Conservation (phyloP, 2,888 invertebrate species). For the Callyntrura guangdongensis region DNA sequence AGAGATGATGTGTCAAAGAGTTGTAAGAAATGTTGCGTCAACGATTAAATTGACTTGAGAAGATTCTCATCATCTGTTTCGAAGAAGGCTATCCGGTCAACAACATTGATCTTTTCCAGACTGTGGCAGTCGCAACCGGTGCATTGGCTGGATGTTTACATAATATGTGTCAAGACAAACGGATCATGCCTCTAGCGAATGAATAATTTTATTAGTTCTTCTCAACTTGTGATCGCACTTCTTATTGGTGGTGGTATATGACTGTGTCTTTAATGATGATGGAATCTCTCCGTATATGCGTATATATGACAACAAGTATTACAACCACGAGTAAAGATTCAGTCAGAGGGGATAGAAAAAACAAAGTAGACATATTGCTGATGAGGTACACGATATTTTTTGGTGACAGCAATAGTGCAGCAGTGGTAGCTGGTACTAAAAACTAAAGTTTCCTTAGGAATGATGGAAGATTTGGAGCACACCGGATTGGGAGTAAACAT, state of each 20-base stretch:
- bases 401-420: too few relatives aligned
- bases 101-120: constrained; percentile 79
- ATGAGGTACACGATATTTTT: too few relatives aligned
- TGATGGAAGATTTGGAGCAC: too few relatives aligned
- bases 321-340: too few relatives aligned
- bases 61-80: neutral
- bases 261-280: too few relatives aligned
- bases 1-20: neutral
- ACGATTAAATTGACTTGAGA: neutral
- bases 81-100: constrained; percentile 78
- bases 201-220: constrained; percentile 59
- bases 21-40: neutral
- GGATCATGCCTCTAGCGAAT: constrained; percentile 74
- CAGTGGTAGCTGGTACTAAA: too few relatives aligned
- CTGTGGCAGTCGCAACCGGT: constrained; percentile 57
- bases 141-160: constrained; percentile 57
- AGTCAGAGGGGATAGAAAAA: too few relatives aligned
- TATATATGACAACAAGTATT: too few relatives aligned
- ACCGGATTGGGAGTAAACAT: too few relatives aligned
- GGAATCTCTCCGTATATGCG: too few relatives aligned
- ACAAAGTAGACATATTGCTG: too few relatives aligned
- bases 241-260: constrained; percentile 20
- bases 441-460: too few relatives aligned
- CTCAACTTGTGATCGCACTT: neutral
- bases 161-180: constrained; percentile 19